Conservation (phyloP, 2,888 invertebrate genomes). For the Archips xylosteana region DNA sequence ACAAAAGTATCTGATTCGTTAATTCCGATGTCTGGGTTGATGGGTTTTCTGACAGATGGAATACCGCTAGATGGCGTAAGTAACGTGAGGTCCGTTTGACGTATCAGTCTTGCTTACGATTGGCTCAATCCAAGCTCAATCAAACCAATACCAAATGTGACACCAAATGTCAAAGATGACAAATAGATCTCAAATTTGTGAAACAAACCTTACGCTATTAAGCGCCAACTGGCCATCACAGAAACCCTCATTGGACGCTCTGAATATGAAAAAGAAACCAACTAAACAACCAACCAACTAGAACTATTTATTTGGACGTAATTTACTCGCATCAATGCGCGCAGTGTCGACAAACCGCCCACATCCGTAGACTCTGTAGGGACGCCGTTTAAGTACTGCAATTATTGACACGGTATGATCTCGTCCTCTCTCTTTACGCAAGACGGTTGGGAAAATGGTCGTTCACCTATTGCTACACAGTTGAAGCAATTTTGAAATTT, state of each 20-base stretch:
- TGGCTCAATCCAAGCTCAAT: too few relatives aligned
- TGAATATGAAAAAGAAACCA: neutral
- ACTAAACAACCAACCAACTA: slow-evolving; percentile 2
- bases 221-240: neutral
- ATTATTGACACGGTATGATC: slow-evolving; percentile 6
- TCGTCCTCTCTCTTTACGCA: slow-evolving; percentile 31
- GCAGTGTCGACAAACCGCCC: slow-evolving; percentile 5
- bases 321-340: slow-evolving; percentile 21
- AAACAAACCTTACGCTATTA: too few relatives aligned
- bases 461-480: slow-evolving; percentile 28
- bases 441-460: slow-evolving; percentile 27
- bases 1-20: too few relatives aligned
- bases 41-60: too few relatives aligned
- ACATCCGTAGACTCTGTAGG: slow-evolving; percentile 36
- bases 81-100: too few relatives aligned
- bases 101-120: too few relatives aligned
- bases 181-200: too few relatives aligned
- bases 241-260: neutral
- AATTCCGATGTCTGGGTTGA: too few relatives aligned
- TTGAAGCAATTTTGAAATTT: slow-evolving; percentile 21
- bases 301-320: neutral
- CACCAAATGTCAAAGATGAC: too few relatives aligned
- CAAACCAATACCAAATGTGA: too few relatives aligned
- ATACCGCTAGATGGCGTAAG: too few relatives aligned
- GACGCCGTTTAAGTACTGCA: slow-evolving; percentile 21